Evolutionary conservation across 2,113 vertebrate species (phyloP).

Genomic region (Solea senegalensis): DNA sequence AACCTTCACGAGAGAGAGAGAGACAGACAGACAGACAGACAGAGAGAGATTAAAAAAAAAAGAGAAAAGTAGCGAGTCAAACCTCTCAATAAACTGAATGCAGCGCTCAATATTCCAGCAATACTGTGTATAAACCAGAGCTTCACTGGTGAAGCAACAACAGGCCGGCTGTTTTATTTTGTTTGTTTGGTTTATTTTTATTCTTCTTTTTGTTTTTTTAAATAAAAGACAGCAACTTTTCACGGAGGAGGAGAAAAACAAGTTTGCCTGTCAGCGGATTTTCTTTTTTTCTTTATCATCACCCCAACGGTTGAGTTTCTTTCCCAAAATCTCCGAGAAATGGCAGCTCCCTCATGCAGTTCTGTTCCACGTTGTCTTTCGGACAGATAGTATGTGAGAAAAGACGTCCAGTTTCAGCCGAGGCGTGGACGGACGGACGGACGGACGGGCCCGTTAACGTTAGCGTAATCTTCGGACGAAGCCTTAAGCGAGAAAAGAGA

Average conservation of each 20-base stretch:
- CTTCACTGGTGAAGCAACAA: constrained; percentile 39
- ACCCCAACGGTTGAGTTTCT: constrained; percentile 34
- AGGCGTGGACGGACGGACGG: too few relatives aligned
- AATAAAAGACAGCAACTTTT: too few relatives aligned
- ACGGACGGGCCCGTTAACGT: constrained; percentile 47
- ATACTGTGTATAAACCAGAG: constrained; percentile 71
- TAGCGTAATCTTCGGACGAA: constrained; percentile 69
- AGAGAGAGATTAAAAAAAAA: not conserved
- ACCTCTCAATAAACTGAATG: constrained; percentile 57
- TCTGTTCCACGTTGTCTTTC: constrained; percentile 59
- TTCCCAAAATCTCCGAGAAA: constrained; percentile 46
- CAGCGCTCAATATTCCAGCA: constrained; percentile 75
- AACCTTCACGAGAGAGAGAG: constrained; percentile 21
- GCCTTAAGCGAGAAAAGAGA: constrained; percentile 60
- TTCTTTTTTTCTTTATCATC: constrained; percentile 21
- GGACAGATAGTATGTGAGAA: constrained; percentile 42
- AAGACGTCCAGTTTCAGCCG: constrained; percentile 63
- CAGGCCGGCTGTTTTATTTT: constrained; percentile 45
- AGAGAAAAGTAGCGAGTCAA: constrained; percentile 54
- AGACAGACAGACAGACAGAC: too few relatives aligned
- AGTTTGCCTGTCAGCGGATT: constrained; percentile 27
- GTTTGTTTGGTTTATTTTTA: constrained; percentile 1
- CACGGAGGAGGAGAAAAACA: not conserved
- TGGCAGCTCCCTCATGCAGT: constrained; percentile 70
- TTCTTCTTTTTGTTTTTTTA: too few relatives aligned